These are phyloP conservation scores for Agapornis roseicollis DNA, from an alignment of 2,113 vertebrate species.

Conservation along the genomic window DNA sequence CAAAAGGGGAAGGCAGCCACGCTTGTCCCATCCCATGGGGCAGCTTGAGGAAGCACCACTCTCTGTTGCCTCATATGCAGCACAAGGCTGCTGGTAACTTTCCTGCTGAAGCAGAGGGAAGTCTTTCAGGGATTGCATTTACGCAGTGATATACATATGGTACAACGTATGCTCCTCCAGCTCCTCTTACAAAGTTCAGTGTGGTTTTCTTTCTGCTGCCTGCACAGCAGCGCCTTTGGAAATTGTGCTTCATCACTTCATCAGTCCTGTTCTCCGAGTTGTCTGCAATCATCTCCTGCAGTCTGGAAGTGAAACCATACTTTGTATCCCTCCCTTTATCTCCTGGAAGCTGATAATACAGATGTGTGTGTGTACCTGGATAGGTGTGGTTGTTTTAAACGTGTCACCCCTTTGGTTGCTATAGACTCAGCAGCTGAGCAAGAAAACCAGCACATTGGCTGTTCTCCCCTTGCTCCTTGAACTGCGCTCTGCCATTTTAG, in stretches of 20 bases:
- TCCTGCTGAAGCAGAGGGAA: background rate
- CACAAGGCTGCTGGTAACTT: background rate
- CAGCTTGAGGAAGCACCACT: background rate
- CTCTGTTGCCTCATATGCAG: background rate
- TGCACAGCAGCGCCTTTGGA: background rate
- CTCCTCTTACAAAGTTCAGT: background rate
- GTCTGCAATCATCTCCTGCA: background rate
- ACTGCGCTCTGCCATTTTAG: background rate
- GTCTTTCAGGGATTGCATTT: background rate
- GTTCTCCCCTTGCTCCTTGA: background rate
- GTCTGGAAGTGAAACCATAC: background rate
- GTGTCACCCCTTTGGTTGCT: background rate
- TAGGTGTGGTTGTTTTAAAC: background rate
- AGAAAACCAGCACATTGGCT: background rate
- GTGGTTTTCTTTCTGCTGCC: background rate
- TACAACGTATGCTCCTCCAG: background rate
- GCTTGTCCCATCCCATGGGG: fast-evolving
- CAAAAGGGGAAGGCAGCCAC: fast-evolving
- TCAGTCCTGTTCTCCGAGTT: fast-evolving
- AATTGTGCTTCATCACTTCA: background rate
- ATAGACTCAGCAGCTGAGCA: background rate
- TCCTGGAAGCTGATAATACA: background rate
- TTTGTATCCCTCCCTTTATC: background rate
- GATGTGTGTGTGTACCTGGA: background rate
- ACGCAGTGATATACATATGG: background rate